Conservation (phyloP, 2,797 vertebrate genomes). For the Lacerta viridis region DNA sequence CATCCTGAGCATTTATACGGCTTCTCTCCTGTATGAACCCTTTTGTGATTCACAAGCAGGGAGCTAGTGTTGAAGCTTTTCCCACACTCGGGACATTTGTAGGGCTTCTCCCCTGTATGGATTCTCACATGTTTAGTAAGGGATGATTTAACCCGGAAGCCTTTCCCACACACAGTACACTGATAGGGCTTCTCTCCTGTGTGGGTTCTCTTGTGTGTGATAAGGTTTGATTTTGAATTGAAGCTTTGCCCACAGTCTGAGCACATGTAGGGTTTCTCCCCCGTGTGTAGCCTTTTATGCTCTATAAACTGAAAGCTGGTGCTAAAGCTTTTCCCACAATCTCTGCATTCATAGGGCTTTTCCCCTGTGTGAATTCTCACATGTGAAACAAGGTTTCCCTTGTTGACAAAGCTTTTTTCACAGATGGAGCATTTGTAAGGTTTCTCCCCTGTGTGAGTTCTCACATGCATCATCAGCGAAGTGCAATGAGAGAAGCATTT, state of each 20-base stretch:
- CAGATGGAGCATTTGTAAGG: constrained; percentile 21
- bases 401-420: constrained; percentile 27
- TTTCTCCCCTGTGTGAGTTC: constrained; percentile 70
- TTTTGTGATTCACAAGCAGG: constrained; percentile 65
- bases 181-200: constrained; percentile 28
- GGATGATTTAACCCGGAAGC: constrained; percentile 27
- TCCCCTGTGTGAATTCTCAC: constrained; percentile 52
- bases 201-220: constrained; percentile 30
- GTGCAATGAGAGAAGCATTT: constrained; percentile 76
- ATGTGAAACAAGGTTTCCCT: constrained; percentile 30
- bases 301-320: constrained; percentile 20
- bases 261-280: constrained; percentile 23
- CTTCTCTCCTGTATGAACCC: constrained; percentile 66
- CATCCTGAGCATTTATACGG: constrained; percentile 60
- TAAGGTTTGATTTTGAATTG: constrained; percentile 31
- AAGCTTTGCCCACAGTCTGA: constrained; percentile 23
- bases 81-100: constrained; percentile 15
- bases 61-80: constrained; percentile 42
- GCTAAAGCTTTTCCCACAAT: constrained; percentile 32
- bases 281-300: constrained; percentile 29
- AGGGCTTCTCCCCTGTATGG: constrained; percentile 26
- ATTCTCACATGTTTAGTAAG: constrained; percentile 26
- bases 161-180: constrained; percentile 14
- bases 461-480: constrained; percentile 68
- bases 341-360: not conserved